These are phyloP conservation scores for Mesorhabditis belari DNA, from an alignment of 2,888 invertebrate species.

Conservation along the genomic window DNA sequence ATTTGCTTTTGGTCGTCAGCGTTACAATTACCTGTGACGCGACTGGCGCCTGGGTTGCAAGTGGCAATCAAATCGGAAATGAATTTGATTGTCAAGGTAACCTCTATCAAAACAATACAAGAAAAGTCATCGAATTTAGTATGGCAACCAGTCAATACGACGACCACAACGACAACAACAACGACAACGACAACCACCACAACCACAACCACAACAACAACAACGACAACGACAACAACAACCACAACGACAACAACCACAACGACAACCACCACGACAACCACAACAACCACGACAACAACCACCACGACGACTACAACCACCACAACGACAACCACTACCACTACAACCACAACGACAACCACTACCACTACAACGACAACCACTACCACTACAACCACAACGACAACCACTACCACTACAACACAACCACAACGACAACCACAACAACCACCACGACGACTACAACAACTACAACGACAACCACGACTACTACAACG, in stretches of 20 bases:
- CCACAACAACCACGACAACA: conserved; percentile 2
- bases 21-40: not conserved
- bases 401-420: conserved; percentile 2
- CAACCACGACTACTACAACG: conserved; percentile 2
- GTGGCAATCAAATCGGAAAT: not conserved
- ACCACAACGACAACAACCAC: not conserved
- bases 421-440: conserved; percentile 3
- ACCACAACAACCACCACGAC: conserved; percentile 2
- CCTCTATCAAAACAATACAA: not conserved
- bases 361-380: conserved; percentile 8
- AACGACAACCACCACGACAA: conserved; percentile 4
- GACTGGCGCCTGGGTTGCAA: not conserved
- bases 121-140: not conserved
- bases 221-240: not conserved
- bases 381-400: conserved; percentile 2
- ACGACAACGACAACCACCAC: conserved; percentile 9
- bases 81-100: not conserved
- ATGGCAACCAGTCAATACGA: not conserved
- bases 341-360: not conserved
- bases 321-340: not conserved
- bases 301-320: conserved; percentile 4
- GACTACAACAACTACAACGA: conserved; percentile 4
- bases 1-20: not conserved
- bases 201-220: not conserved
- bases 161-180: not conserved